These are phyloP conservation scores for Apamea crenata DNA, from an alignment of 2,888 invertebrate species.

Conservation along the genomic window DNA sequence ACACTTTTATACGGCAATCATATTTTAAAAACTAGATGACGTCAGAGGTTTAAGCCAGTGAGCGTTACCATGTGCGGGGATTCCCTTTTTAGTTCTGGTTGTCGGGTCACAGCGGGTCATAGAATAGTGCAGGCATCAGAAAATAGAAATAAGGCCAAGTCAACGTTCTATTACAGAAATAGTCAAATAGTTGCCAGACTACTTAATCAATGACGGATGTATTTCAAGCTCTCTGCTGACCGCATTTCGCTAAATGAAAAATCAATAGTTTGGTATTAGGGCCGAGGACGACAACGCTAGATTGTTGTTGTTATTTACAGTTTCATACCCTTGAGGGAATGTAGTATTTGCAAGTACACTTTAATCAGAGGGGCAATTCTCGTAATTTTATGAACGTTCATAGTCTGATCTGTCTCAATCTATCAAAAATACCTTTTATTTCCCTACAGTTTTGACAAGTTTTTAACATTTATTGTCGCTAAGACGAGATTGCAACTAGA, in stretches of 20 bases:
- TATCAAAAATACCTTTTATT: too few relatives aligned
- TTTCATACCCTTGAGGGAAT: slow-evolving; percentile 6
- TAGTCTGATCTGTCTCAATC: too few relatives aligned
- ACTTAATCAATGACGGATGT: slow-evolving; percentile 33
- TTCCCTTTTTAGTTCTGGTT: background rate
- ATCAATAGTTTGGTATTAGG: slow-evolving; percentile 33
- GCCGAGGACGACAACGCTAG: slow-evolving; percentile 15
- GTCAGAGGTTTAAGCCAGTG: background rate
- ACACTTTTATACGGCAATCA: too few relatives aligned
- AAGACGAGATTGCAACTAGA: too few relatives aligned
- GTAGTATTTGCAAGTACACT: background rate
- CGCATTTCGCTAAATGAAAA: slow-evolving; percentile 41
- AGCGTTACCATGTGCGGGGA: background rate
- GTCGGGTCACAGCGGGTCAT: background rate
- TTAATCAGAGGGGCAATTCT: background rate
- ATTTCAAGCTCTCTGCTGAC: slow-evolving; percentile 40
- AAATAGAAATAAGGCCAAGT: slow-evolving; percentile 50
- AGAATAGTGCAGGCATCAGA: background rate
- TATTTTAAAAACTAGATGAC: too few relatives aligned
- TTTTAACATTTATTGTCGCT: too few relatives aligned
- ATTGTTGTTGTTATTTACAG: slow-evolving; percentile 18
- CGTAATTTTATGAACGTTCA: too few relatives aligned
- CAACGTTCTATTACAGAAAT: slow-evolving; percentile 39
- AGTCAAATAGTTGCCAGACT: slow-evolving; percentile 39
- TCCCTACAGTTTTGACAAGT: too few relatives aligned